Conservation (phyloP, 2,113 vertebrate species). For the Dryoscopus gambensis region DNA sequence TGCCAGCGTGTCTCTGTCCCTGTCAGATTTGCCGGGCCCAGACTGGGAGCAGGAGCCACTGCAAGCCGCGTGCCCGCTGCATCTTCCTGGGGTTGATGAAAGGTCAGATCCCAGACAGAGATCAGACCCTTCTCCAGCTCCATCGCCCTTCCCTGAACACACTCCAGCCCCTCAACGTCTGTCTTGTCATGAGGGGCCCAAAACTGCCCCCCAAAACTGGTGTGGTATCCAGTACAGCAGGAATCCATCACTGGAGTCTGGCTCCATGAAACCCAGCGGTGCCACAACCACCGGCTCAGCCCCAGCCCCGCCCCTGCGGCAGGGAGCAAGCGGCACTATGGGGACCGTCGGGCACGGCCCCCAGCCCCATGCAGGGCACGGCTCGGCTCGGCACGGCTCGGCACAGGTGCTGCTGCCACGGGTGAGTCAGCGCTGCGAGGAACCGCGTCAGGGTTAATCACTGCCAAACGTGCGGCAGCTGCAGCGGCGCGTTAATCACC, state of each 20-base stretch:
- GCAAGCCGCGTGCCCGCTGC: accelerated
- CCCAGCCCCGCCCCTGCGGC: neutral
- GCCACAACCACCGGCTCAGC: accelerated
- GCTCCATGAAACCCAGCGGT: accelerated
- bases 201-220: neutral
- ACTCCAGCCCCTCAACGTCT: neutral
- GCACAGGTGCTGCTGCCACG: neutral
- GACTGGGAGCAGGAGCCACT: neutral
- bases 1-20: neutral
- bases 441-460: conserved; percentile 57
- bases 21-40: accelerated
- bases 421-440: conserved; percentile 41
- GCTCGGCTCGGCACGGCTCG: neutral
- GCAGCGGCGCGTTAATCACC: conserved; percentile 32
- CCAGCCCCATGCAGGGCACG: neutral
- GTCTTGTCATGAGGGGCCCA: neutral
- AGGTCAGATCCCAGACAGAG: accelerated
- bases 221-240: neutral
- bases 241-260: accelerated
- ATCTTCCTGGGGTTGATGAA: neutral
- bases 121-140: neutral
- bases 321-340: accelerated
- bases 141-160: neutral
- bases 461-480: conserved; percentile 37
- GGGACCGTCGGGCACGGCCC: accelerated